Base-by-base conservation (phyloP, 2,113 vertebrate genomes). In the Pluvianellus socialis region DNA sequence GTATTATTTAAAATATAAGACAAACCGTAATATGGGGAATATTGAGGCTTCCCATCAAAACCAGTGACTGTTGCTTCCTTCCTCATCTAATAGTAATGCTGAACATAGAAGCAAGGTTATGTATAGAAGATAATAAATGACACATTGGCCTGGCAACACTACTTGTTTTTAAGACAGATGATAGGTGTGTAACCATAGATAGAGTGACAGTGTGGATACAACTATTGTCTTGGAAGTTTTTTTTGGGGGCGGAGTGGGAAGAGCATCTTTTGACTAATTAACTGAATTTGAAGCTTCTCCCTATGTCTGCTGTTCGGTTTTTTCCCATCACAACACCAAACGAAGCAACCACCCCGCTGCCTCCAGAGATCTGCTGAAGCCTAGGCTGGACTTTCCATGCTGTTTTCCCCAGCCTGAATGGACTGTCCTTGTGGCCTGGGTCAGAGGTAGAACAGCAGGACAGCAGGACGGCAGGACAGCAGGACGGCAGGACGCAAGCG, bases 401-500 rank as follows among this genome's bases (percentile, higher is more conserved):
- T 2, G 17, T 32, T 28, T 90, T 59, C 4, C 45, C 38, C 14
- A 15, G 22, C 20, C 21, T 2, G 4, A 47, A 66, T 1, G 3
- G 9, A 10, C 10, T 53, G 70, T 18, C 28, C 14, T 17, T 0
- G 0, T 49, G 68, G 21, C 26, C 61, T 1, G 0, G 26, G 28
- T 49, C 42, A 79, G 63, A 12, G 21, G 42, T 30, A 32, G 75
- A 58, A 33, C 2, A 6, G 13, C 35, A 79, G 27, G 76, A n/a
- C 2, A 0, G n/a, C 20, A n/a, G 61, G 76, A 53, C 42, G 12
- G 16, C 28, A 86, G 55, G 55, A 59, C 13, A 3, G 61, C 40
- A 42, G 62, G 40, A 44, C 6, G 6, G 27, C 38, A 42, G 42
- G 40, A 65, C 7, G 10, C 38, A 74, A 40, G 19, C 1, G 0